Evolutionary conservation across 1,140 invertebrate genomes (phyloP).

Genomic region (Calephelis nemesis): DNA sequence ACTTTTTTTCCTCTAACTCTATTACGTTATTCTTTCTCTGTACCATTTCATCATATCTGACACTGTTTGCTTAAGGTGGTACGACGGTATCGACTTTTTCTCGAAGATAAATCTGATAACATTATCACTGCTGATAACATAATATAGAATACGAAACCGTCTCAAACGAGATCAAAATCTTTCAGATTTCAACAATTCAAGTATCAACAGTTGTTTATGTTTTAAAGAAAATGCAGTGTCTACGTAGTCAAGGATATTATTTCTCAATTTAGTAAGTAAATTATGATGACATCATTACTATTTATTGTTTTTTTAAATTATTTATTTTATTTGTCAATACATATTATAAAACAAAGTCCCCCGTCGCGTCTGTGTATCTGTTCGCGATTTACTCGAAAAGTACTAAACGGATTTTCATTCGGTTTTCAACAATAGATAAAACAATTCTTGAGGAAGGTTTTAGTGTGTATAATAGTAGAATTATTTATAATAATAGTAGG

Average conservation of each 20-base stretch:
- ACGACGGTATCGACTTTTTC: slow-evolving; percentile 36
- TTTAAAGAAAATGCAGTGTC: background rate
- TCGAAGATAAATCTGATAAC: slow-evolving; percentile 45
- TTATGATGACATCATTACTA: too few species aligned
- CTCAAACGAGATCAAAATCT: background rate
- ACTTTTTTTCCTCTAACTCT: background rate
- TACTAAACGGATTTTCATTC: too few species aligned
- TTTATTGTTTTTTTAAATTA: too few species aligned
- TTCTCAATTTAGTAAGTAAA: background rate
- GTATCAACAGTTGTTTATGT: background rate
- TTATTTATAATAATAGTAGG: too few species aligned
- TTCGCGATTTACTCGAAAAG: too few species aligned
- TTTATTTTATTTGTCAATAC: too few species aligned
- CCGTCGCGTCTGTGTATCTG: too few species aligned
- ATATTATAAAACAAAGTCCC: too few species aligned
- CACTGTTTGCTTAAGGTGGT: slow-evolving; percentile 27
- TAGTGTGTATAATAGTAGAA: too few species aligned
- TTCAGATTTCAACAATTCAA: background rate
- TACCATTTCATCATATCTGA: slow-evolving; percentile 9
- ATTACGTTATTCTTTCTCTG: background rate
- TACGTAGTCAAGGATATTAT: background rate
- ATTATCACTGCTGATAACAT: background rate
- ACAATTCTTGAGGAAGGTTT: too few species aligned
- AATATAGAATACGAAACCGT: background rate
- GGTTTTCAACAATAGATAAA: too few species aligned